Evolutionary conservation across 2,888 invertebrate species (phyloP).

Genomic region (Buathra laborator): DNA sequence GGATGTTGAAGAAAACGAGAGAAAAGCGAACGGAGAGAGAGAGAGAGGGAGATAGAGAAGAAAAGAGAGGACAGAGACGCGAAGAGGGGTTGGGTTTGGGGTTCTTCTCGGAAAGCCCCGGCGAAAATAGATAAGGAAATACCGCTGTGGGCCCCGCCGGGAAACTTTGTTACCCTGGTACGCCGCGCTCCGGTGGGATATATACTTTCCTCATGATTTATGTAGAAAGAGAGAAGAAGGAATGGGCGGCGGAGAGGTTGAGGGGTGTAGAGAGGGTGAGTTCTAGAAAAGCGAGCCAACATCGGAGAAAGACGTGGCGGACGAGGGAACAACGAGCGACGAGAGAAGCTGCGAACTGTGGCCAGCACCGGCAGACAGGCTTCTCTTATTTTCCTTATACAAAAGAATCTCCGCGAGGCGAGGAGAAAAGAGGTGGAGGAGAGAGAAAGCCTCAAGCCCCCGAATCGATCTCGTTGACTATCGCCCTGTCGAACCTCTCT

Average conservation of each 20-base stretch:
- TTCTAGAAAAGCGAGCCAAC: conserved; percentile 29
- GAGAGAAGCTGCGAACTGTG: conserved; percentile 45
- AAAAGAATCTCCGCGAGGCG: conserved; percentile 52
- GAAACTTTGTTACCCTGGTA: conserved; percentile 67
- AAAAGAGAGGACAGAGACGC: conserved; percentile 31
- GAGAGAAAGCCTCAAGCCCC: neutral
- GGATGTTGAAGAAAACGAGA: conserved; percentile 51
- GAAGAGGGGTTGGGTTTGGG: conserved; percentile 44
- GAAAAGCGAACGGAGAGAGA: conserved; percentile 39
- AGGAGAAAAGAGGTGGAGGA: neutral
- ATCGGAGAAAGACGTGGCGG: conserved; percentile 31
- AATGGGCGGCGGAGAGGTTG: neutral
- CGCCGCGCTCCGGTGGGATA: conserved; percentile 61
- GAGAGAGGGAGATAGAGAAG: conserved; percentile 32
- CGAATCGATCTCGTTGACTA: conserved; percentile 48
- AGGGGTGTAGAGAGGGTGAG: neutral
- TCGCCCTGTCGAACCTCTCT: conserved; percentile 13
- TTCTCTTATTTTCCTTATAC: conserved; percentile 42
- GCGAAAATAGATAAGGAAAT: conserved; percentile 70
- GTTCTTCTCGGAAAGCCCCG: conserved; percentile 62
- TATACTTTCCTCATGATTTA: conserved; percentile 70
- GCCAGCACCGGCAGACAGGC: conserved; percentile 27
- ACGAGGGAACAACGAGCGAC: conserved; percentile 44
- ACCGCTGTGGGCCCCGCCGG: conserved; percentile 65
- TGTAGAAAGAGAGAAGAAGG: conserved; percentile 64